Evolutionary conservation across 2,888 invertebrate genomes (phyloP), one percentile per base, ranked within the genome.

Genomic region (Papilio protenor): DNA sequence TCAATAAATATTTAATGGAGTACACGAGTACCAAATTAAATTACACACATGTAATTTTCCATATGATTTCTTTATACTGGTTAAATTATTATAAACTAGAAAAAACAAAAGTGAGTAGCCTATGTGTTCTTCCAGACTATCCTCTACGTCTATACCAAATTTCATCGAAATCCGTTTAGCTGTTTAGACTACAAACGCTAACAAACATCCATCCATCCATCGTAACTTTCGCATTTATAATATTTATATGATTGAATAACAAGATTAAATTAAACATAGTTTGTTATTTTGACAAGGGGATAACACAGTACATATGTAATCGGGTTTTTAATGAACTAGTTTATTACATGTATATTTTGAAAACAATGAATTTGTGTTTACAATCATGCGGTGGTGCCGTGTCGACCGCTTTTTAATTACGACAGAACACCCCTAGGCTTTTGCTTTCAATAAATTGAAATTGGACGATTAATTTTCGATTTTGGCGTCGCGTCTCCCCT

Each of bases 321-420:
- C 8, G 40, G 40, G 4, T 52, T 52, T 52, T 52, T 18, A 49
- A 49, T 49, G 12, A 49, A 49, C 14, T 52, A 18, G 18, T 64
- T 64, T 10, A 33, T 64, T 40, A n/a, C n/a, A 40, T 6, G 40
- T 66, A 16, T 33, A 33, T 33, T 40, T 66, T 40, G n/a, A 21
- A 59, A 57, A 73, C 57, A 73, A 61, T 59, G 23, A 21, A 73
- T 59, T 47, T 55, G 1, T 70, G 57, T 70, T 76, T 47, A 59
- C 57, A 71, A 71, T 33, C n/a, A 11, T 76, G 45, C n/a, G 70
- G 59, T 27, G 4, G 18, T 40, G 57, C 23, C 47, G 59, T 18
- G 23, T n/a, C 40, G 59, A 45, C 73, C 23, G 57, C 23, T 71
- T 76, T 77, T 72, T 77, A 77, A 77, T 77, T 72, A 72, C 27